phyloP scores from a whole-genome alignment of 1,140 invertebrate genomes.

The Apolygus lucorum region DNA sequence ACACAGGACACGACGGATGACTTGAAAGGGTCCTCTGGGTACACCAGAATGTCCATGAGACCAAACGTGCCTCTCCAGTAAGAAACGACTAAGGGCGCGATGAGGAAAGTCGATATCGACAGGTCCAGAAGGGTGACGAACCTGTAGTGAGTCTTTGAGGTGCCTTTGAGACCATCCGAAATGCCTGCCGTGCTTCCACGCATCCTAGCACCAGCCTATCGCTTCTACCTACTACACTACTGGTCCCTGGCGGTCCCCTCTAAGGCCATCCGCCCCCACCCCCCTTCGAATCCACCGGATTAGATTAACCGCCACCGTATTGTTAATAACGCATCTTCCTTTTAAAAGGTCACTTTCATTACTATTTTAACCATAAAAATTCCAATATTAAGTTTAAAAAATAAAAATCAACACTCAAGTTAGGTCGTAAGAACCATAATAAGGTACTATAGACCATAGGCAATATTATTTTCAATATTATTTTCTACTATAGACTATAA shows the following conservation, averaged over 20 bases:
- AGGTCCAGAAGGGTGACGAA: constrained; percentile 59
- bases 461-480: too few species aligned
- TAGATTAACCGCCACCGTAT: background rate
- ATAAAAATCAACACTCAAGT: too few species aligned
- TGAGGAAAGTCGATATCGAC: constrained; percentile 57
- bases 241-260: background rate
- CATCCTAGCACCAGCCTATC: constrained; percentile 20
- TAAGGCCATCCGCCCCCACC: background rate
- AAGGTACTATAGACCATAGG: too few species aligned
- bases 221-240: background rate
- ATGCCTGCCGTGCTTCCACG: constrained; percentile 37
- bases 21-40: constrained; percentile 46
- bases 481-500: too few species aligned
- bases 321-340: too few species aligned
- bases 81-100: constrained; percentile 67
- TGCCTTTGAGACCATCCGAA: constrained; percentile 35
- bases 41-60: constrained; percentile 62
- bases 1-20: constrained; percentile 55
- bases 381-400: too few species aligned
- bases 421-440: too few species aligned
- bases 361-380: too few species aligned
- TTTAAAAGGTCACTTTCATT: too few species aligned
- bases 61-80: constrained; percentile 82
- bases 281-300: background rate
- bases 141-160: constrained; percentile 43